phyloP scores from a whole-genome alignment of 35 echinoderm and acorn worm genomes.

The Chiridota heheva region DNA sequence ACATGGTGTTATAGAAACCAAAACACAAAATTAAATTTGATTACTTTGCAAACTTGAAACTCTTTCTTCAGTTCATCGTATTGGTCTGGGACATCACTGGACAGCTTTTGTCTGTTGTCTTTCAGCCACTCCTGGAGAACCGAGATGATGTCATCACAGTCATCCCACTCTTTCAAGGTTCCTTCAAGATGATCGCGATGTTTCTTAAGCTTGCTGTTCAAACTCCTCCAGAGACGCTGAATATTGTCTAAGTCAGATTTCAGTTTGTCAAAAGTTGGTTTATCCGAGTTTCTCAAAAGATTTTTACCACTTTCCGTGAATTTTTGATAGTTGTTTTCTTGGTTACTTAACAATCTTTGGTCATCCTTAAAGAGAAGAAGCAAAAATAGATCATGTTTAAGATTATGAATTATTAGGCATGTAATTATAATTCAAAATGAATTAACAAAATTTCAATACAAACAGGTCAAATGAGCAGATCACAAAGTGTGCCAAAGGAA shows the following conservation, averaged over 20 bases:
- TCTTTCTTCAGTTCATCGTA: slow-evolving; percentile 79
- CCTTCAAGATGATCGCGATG: slow-evolving; percentile 51
- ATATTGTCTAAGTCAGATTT: slow-evolving; percentile 60
- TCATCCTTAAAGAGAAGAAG: slow-evolving; percentile 46
- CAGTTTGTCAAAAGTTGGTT: slow-evolving; percentile 64
- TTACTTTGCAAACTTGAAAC: slow-evolving; percentile 78
- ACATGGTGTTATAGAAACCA: too few species aligned
- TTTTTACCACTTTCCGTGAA: slow-evolving; percentile 80
- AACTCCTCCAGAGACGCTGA: slow-evolving; percentile 80
- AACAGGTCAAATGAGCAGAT: too few species aligned
- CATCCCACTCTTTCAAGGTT: slow-evolving; percentile 73
- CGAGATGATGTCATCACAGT: slow-evolving; percentile 63
- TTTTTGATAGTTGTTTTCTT: slow-evolving; percentile 78
- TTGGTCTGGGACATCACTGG: slow-evolving; percentile 50
- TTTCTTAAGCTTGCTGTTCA: slow-evolving; percentile 68
- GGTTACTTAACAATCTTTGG: slow-evolving; percentile 60
- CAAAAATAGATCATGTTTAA: background rate
- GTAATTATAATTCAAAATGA: too few species aligned
- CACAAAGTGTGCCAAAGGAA: too few species aligned
- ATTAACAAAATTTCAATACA: too few species aligned
- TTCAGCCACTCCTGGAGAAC: slow-evolving; percentile 79
- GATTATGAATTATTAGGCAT: background rate
- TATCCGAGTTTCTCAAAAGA: slow-evolving; percentile 71
- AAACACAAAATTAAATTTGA: too few species aligned
- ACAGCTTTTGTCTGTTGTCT: slow-evolving; percentile 45